Conservation (phyloP, 2,888 invertebrate species). For the Pollenia amentaria region DNA sequence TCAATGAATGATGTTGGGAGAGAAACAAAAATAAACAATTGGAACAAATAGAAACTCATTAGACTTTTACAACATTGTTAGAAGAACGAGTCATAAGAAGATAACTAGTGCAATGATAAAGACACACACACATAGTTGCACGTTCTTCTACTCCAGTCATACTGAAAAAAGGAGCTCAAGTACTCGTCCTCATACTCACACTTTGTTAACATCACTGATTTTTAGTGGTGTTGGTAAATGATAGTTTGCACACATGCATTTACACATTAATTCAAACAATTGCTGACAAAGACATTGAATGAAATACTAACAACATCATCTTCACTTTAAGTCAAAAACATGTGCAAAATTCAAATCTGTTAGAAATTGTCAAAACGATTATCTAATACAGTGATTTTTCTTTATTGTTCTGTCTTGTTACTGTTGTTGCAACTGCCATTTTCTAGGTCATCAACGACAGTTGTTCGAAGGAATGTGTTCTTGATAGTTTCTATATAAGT, state of each 20-base stretch:
- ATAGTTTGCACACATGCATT: not conserved
- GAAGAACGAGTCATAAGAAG: not conserved
- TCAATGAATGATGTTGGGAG: too few species aligned
- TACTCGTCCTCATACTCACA: not conserved
- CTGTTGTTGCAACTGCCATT: not conserved
- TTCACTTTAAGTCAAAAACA: conserved; percentile 49
- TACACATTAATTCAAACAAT: not conserved
- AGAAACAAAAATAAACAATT: conserved; percentile 47
- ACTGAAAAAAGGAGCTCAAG: conserved; percentile 5
- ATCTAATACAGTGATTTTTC: conserved; percentile 20
- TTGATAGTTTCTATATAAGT: not conserved
- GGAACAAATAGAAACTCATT: conserved; percentile 64
- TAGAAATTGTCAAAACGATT: conserved; percentile 60
- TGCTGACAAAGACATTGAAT: conserved; percentile 46
- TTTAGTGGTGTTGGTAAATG: conserved; percentile 25
- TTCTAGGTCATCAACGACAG: conserved; percentile 20
- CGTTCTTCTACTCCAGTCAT: not conserved
- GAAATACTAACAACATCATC: conserved; percentile 31
- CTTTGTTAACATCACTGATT: conserved; percentile 1
- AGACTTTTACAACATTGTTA: conserved; percentile 60
- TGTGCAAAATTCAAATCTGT: conserved; percentile 52
- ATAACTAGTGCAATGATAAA: not conserved
- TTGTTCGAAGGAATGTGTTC: not conserved
- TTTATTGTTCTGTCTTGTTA: not conserved
- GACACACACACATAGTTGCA: not conserved